phyloP scores from a whole-genome alignment of 92 coral and sea anemone genomes.

The Hydrozoanthus gracilis region DNA sequence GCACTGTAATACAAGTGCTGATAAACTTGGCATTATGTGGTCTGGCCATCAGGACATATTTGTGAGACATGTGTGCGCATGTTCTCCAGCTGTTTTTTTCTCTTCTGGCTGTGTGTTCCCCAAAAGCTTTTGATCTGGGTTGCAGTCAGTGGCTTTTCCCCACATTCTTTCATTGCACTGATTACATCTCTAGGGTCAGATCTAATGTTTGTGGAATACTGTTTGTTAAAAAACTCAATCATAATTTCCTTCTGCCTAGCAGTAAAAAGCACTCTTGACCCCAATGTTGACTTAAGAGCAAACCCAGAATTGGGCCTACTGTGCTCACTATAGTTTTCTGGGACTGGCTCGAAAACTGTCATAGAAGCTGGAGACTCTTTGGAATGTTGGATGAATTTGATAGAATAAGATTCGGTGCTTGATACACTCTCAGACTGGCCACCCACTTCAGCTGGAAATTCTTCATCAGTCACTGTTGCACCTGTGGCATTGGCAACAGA shows the following conservation, averaged over 20 bases:
- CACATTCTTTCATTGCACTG: constrained; percentile 11
- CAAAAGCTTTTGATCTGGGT: constrained; percentile 42
- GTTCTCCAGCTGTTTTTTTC: constrained; percentile 39
- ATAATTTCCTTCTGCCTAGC: constrained; percentile 18
- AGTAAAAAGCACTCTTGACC: constrained; percentile 15
- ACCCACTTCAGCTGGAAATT: background rate
- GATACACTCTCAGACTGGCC: constrained; percentile 23
- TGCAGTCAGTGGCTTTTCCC: constrained; percentile 20
- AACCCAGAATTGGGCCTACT: constrained; percentile 13
- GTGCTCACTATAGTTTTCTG: constrained; percentile 15
- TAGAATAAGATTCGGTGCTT: constrained; percentile 16
- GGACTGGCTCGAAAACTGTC: constrained; percentile 1
- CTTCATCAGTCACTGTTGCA: constrained; percentile 27
- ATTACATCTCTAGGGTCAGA: constrained; percentile 19
- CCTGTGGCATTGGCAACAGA: constrained; percentile 14
- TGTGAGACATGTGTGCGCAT: constrained; percentile 17
- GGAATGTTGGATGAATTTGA: constrained; percentile 25
- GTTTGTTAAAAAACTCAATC: constrained; percentile 19
- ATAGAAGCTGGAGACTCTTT: constrained; percentile 1
- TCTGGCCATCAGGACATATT: constrained; percentile 33
- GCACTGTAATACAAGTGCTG: constrained; percentile 16
- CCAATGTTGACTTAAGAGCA: constrained; percentile 26
- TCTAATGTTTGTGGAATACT: constrained; percentile 16
- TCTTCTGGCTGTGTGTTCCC: constrained; percentile 30
- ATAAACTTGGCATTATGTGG: background rate